Base-by-base conservation (phyloP, 2,797 vertebrate genomes). In the Momotus momota region DNA sequence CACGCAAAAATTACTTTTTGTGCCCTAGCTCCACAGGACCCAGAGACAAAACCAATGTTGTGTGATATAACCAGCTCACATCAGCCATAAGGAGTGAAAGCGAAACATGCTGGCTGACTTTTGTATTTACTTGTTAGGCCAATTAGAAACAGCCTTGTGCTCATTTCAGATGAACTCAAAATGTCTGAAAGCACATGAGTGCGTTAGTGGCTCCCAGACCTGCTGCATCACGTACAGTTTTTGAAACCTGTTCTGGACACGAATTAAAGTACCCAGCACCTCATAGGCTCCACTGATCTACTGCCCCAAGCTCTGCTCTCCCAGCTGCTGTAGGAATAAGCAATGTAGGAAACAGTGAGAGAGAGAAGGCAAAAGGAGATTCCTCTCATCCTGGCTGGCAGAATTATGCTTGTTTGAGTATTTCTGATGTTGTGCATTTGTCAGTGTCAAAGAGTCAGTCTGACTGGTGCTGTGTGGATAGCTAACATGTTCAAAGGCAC, bases 341-440 rank as follows among this genome's bases (percentile, higher is more conserved):
- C 25, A 70, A 14, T 18, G 7, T 21, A 83, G 29, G 18, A 60
- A 60, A 55, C 2, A 55, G 26, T 9, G 12, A 43, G 8, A 41
- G 9, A 51, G 23, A 26, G 31, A 5, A 8, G 6, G 26, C 6
- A 0, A 1, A 55, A 78, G 23, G 22, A 38, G 26, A 14, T n/a
- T 43, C 14, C 16, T 46, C n/a, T 38, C 12, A 11, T 40, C 35
- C 25, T 80, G 14, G 7, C 29, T 69, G 58, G 26, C 26, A 65
- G 16, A 13, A 14, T 62, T 43, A 45, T 35, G 17, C 13, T 62
- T 64, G 25, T 51, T 51, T 31, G 38, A 12, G n/a, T 21, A 27
- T 64, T 84, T 79, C 22, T 45, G 52, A 83, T 25, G 57, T 57
- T 62, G 25, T 29, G 35, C 7, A 22, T 14, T 73, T 67, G 33